These are phyloP conservation scores for Brenthis hecate DNA, from an alignment of 2,888 invertebrate species.

Conservation along the genomic window DNA sequence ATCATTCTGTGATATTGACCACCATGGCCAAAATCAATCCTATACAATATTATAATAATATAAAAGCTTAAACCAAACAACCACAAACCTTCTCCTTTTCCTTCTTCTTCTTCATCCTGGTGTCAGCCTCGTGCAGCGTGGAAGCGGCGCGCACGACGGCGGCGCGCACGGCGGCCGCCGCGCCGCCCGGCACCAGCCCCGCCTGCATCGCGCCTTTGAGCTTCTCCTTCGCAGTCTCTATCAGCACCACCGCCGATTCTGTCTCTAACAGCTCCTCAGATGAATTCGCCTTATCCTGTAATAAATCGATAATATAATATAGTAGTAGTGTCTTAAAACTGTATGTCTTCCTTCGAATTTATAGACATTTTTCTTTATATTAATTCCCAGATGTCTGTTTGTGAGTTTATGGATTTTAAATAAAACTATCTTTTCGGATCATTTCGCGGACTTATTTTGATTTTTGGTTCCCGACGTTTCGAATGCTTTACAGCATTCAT, in stretches of 20 bases:
- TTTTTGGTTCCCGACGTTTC: too few species aligned
- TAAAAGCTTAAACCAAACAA: too few species aligned
- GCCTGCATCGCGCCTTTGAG: constrained; percentile 90
- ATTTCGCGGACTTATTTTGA: too few species aligned
- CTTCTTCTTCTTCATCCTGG: constrained; percentile 44
- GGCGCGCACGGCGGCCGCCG: constrained; percentile 87
- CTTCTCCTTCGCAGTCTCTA: constrained; percentile 94
- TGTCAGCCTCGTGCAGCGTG: constrained; percentile 85
- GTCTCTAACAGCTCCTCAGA: constrained; percentile 88
- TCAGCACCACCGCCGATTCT: constrained; percentile 87
- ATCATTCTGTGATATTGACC: too few species aligned
- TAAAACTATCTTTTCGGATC: too few species aligned
- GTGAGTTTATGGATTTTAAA: too few species aligned
- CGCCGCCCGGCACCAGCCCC: constrained; percentile 82
- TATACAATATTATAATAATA: too few species aligned
- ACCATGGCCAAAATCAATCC: too few species aligned
- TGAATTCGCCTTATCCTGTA: constrained; percentile 84
- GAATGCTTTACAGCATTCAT: too few species aligned
- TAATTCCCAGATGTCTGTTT: too few species aligned
- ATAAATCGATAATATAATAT: neutral
- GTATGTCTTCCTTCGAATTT: too few species aligned
- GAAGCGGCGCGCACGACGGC: constrained; percentile 90
- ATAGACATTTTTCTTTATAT: too few species aligned
- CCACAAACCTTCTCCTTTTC: neutral
- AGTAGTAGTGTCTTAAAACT: neutral